Percentiles rank a stretch among this genome's conserved stretches.
These are phyloP conservation scores for Etheostoma spectabile DNA, from an alignment of 2,113 vertebrate species.

Conservation along the genomic window DNA sequence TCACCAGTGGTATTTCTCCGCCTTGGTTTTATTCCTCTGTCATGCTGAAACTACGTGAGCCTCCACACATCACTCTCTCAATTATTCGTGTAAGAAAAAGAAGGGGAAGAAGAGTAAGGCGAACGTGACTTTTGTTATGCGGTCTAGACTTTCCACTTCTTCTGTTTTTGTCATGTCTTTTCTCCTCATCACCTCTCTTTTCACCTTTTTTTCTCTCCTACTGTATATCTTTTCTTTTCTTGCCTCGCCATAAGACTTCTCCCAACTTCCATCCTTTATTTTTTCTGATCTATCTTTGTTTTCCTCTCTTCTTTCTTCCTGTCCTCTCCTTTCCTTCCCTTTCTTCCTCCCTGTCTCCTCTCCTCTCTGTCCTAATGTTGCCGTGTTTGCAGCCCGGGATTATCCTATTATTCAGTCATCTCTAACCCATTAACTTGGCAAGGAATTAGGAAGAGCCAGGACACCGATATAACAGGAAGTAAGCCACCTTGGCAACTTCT, in stretches of 20 bases:
- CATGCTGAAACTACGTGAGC: constrained; percentile 57
- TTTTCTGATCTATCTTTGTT: neutral
- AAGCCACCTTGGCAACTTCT: constrained; percentile 32
- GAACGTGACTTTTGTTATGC: constrained; percentile 36
- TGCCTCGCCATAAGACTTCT: neutral
- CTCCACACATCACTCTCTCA: constrained; percentile 38
- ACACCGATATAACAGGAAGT: constrained; percentile 57
- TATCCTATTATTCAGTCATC: constrained; percentile 59
- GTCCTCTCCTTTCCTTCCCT: neutral
- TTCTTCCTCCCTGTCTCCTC: neutral
- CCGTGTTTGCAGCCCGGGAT: neutral
- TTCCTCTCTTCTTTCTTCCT: neutral
- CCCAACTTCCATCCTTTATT: neutral
- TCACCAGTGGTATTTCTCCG: neutral
- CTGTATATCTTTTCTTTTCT: neutral
- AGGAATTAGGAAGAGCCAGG: constrained; percentile 36
- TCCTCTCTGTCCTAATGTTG: constrained; percentile 13
- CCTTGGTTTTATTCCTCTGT: neutral
- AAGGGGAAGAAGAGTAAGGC: constrained; percentile 9
- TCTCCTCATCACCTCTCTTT: neutral
- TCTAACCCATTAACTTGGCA: constrained; percentile 47
- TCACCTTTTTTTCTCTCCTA: neutral
- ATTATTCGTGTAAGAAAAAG: constrained; percentile 25
- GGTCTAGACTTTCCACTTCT: neutral
- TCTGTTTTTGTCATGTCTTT: neutral